These are phyloP conservation scores for Xenopus laevis DNA, from an alignment of 2,113 vertebrate species.

Conservation along the genomic window DNA sequence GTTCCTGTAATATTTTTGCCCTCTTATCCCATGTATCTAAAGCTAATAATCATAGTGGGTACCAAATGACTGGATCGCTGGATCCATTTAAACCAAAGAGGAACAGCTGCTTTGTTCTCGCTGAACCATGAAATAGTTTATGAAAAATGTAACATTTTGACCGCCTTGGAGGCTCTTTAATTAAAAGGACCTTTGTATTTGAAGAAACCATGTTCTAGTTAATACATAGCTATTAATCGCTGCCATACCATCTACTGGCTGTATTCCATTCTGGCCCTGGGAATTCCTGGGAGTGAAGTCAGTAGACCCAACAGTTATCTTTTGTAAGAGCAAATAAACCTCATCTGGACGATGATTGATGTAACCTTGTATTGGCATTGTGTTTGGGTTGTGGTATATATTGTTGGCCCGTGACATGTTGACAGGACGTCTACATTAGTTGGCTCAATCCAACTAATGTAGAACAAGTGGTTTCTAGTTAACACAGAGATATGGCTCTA, in stretches of 20 bases:
- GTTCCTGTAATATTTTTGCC: too few species aligned
- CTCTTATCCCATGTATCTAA: too few species aligned
- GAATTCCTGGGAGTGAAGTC: not conserved
- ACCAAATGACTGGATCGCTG: too few species aligned
- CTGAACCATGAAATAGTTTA: too few species aligned
- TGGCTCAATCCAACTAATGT: not conserved
- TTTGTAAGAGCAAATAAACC: not conserved
- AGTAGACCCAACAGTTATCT: not conserved
- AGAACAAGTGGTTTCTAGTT: conserved; percentile 1
- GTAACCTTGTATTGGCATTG: not conserved
- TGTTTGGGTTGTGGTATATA: not conserved
- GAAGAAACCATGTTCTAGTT: too few species aligned
- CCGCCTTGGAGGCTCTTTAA: too few species aligned
- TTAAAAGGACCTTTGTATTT: too few species aligned
- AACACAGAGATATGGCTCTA: not conserved
- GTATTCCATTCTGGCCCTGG: not conserved
- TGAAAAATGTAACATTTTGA: too few species aligned
- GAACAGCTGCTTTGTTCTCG: too few species aligned
- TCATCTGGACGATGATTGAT: not conserved
- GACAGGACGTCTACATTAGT: not conserved
- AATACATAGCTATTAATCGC: not conserved
- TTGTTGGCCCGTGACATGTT: not conserved
- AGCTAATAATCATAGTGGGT: too few species aligned
- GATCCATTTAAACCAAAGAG: too few species aligned
- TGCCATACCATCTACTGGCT: not conserved